phyloP scores from a whole-genome alignment of 2,113 vertebrate genomes.

The Chitala chitala region DNA sequence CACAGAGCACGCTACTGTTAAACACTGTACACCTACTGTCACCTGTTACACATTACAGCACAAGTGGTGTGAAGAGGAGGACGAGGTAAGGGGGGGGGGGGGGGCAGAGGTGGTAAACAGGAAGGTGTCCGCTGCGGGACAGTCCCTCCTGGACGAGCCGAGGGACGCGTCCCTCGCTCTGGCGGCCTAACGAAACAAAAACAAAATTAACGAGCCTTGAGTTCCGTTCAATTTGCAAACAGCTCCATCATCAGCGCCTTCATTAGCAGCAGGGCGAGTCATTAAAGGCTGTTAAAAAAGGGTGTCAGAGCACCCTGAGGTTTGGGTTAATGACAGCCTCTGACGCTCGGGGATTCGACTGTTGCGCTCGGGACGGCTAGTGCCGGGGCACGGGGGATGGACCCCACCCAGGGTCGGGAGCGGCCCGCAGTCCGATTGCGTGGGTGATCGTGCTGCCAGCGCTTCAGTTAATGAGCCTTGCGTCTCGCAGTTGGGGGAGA shows the following conservation, averaged over 20 bases:
- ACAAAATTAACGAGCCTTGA: constrained; percentile 33
- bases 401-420: constrained; percentile 27
- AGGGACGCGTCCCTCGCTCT: constrained; percentile 26
- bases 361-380: neutral
- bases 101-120: too few relatives aligned
- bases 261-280: constrained; percentile 30
- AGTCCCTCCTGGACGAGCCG: neutral
- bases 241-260: constrained; percentile 34
- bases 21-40: too few relatives aligned
- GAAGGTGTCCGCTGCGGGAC: too few relatives aligned
- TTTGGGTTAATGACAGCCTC: constrained; percentile 23
- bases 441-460: too few relatives aligned
- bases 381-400: constrained; percentile 33
- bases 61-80: too few relatives aligned
- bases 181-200: constrained; percentile 32
- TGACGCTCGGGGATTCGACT: constrained; percentile 7
- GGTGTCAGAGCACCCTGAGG: constrained; percentile 25
- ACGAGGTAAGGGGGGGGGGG: too few relatives aligned
- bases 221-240: constrained; percentile 29
- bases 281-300: constrained; percentile 14
- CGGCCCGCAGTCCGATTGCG: constrained; percentile 42
- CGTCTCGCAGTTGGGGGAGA: too few relatives aligned
- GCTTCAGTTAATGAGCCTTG: too few relatives aligned
- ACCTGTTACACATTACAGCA: too few relatives aligned
- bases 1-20: too few relatives aligned